A percentile compares a stretch with the other conserved stretches of the same genome.
These are phyloP conservation scores for Crocidura indochinensis DNA, from an alignment of 2,797 vertebrate genomes.

Conservation along the genomic window DNA sequence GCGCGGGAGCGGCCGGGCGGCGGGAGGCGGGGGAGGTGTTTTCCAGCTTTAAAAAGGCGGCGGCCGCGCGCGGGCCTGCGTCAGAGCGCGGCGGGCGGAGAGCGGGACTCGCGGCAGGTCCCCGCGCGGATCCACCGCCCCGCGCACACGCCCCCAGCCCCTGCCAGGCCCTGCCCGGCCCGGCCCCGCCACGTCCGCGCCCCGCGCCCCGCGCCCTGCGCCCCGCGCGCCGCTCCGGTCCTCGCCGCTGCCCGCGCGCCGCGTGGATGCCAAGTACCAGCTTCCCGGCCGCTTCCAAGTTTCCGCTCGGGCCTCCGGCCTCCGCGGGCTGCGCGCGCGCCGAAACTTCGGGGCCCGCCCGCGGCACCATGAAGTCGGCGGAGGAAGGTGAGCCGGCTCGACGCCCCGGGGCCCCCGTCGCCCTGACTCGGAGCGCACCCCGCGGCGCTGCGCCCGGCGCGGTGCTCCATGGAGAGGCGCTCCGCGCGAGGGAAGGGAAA, in stretches of 20 bases:
- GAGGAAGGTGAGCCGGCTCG: conserved; percentile 94
- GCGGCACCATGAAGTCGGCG: conserved; percentile 96
- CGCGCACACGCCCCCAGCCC: conserved; percentile 65
- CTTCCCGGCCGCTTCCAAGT: conserved; percentile 89
- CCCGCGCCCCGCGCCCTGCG: conserved; percentile 27
- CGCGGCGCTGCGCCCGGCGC: no score
- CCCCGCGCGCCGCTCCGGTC: conserved; percentile 51
- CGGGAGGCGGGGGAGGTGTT: conserved; percentile 94
- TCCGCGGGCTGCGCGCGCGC: conserved; percentile 86
- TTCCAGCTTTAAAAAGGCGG: conserved; percentile 98
- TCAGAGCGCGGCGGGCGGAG: conserved; percentile 93
- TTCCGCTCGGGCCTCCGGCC: conserved; percentile 92
- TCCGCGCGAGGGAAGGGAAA: no score
- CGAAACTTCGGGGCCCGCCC: conserved; percentile 90
- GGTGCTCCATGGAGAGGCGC: no score
- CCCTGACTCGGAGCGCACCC: not conserved
- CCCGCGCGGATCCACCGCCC: conserved; percentile 56
- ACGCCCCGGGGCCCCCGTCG: not conserved
- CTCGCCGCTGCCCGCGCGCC: conserved; percentile 65
- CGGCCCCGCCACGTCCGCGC: not conserved
- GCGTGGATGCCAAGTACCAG: conserved; percentile 91
- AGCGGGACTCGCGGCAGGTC: conserved; percentile 88
- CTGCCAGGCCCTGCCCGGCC: not conserved
- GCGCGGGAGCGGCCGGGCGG: conserved; percentile 89
- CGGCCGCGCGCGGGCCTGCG: conserved; percentile 92